phyloP scores from a whole-genome alignment of 1,140 invertebrate species.

The Melitaea cinxia region DNA sequence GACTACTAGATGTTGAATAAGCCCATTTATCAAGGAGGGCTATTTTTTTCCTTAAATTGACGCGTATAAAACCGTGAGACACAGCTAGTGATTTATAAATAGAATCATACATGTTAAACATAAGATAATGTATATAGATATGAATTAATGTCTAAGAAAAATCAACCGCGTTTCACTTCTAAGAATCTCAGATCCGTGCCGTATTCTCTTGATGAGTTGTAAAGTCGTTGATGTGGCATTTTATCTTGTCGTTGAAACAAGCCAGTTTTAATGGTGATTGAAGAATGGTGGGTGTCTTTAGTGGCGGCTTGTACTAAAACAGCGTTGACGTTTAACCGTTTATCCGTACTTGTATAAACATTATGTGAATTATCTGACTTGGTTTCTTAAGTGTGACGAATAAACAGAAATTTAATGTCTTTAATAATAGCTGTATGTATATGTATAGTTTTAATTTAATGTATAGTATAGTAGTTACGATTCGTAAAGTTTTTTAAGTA shows the following conservation, averaged over 20 bases:
- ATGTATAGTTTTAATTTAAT: no score
- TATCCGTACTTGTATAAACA: conserved; percentile 2
- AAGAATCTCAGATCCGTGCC: not conserved
- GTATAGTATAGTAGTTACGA: no score
- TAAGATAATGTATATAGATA: no score
- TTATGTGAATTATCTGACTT: not conserved
- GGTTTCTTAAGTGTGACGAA: not conserved
- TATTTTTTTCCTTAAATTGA: no score
- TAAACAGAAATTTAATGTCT: not conserved
- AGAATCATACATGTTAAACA: no score
- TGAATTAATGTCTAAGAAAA: no score
- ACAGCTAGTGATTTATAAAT: no score
- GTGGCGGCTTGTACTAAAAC: conserved; percentile 19
- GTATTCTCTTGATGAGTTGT: conserved; percentile 29
- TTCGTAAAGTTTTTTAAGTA: no score
- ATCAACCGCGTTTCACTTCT: not conserved
- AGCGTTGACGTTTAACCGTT: conserved; percentile 3
- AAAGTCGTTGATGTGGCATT: conserved; percentile 36
- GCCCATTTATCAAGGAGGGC: no score
- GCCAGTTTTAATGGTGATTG: conserved; percentile 48
- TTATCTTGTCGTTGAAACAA: conserved; percentile 47
- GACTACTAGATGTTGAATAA: no score
- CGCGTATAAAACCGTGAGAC: no score
- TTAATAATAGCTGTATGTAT: no score
- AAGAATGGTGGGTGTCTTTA: conserved; percentile 28